phyloP scores from a whole-genome alignment of 2,888 invertebrate genomes.

The Ormia ochracea region DNA sequence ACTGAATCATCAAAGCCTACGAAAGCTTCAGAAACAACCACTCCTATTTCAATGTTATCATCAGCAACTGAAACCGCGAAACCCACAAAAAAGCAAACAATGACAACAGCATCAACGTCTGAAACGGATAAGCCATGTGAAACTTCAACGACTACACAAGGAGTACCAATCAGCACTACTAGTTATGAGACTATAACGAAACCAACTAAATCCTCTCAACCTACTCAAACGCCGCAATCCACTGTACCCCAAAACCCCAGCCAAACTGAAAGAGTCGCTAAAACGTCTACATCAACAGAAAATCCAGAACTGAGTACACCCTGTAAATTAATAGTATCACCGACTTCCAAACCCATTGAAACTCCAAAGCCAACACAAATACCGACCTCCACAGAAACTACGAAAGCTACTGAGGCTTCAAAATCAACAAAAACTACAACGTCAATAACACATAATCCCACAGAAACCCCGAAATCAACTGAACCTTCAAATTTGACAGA shows the following conservation, averaged over 20 bases:
- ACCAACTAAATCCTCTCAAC: neutral
- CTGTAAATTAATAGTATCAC: neutral
- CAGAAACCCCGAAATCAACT: neutral
- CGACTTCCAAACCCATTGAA: no score
- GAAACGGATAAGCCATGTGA: no score
- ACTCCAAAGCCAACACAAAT: neutral
- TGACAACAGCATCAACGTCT: neutral
- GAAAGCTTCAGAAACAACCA: neutral
- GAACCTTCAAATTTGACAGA: neutral
- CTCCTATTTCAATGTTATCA: no score
- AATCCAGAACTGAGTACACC: neutral
- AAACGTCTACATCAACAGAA: neutral
- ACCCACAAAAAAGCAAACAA: neutral
- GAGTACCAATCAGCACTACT: no score
- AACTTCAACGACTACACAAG: no score
- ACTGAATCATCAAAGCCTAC: neutral
- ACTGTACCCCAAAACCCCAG: constrained; percentile 9
- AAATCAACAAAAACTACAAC: constrained; percentile 48
- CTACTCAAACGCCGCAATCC: neutral
- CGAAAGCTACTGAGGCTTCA: constrained; percentile 7
- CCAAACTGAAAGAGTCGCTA: neutral
- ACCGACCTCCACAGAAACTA: neutral
- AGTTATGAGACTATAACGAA: neutral
- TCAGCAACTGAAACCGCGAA: neutral
- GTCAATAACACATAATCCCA: constrained; percentile 24